Evolutionary conservation across 2,113 vertebrate genomes (phyloP).

Genomic region (Pao palembangensis): DNA sequence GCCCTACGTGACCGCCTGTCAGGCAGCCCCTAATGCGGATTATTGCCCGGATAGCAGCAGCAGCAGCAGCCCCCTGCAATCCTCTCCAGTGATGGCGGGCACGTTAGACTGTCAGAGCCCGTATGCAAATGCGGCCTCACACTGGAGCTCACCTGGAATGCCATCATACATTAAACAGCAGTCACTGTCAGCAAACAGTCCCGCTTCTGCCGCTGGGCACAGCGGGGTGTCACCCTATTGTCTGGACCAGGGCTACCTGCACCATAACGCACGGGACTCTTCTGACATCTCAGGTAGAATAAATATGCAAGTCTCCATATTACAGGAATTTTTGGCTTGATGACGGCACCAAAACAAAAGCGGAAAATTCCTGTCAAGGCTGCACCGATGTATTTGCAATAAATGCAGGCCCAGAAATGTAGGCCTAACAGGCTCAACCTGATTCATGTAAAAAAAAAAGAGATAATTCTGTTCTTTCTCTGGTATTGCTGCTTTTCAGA

Average conservation of each 20-base stretch:
- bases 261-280: slow-evolving; percentile 83
- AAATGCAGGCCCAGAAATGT: no score
- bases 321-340: no score
- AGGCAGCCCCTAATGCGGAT: slow-evolving; percentile 77
- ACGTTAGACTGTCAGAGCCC: slow-evolving; percentile 88
- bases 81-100: slow-evolving; percentile 83
- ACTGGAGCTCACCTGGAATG: slow-evolving; percentile 85
- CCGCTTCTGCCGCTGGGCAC: slow-evolving; percentile 79
- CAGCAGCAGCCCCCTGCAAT: slow-evolving; percentile 88
- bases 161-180: slow-evolving; percentile 93
- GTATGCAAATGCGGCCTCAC: slow-evolving; percentile 82
- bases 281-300: slow-evolving; percentile 86
- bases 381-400: no score
- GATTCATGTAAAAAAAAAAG: no score
- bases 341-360: no score
- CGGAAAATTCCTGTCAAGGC: no score
- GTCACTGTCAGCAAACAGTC: slow-evolving; percentile 75
- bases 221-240: slow-evolving; percentile 84
- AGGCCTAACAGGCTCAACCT: no score
- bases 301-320: no score
- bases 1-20: slow-evolving; percentile 89
- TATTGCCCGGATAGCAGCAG: slow-evolving; percentile 88
- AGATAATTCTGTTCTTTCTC: no score
- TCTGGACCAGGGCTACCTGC: slow-evolving; percentile 89
- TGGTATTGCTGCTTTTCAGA: no score